phyloP scores from a whole-genome alignment of 2,113 vertebrate genomes.

The Gambusia holbrooki region DNA sequence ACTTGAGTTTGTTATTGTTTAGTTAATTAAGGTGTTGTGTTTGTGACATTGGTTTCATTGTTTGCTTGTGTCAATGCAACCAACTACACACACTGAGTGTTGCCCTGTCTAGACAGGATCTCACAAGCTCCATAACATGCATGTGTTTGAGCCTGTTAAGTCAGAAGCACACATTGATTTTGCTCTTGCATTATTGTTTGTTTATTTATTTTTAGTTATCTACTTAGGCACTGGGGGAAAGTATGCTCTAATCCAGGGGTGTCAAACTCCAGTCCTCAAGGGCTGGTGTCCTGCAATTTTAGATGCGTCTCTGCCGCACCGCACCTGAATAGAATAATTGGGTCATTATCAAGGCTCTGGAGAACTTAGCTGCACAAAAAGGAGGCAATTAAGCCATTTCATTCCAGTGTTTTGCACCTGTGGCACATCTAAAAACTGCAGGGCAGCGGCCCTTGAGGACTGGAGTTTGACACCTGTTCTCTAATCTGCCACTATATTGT shows the following conservation, averaged over 20 bases:
- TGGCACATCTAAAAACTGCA: no score
- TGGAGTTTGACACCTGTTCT: no score
- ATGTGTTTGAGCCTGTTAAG: constrained; percentile 61
- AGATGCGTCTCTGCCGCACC: no score
- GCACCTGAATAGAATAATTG: no score
- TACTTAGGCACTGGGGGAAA: background rate
- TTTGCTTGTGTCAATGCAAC: background rate
- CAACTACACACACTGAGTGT: constrained; percentile 13
- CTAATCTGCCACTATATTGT: background rate
- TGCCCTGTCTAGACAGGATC: constrained; percentile 28
- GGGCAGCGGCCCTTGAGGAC: no score
- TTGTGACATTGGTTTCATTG: background rate
- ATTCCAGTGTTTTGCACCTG: no score
- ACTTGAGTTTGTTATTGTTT: background rate
- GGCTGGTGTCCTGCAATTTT: no score
- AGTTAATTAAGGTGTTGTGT: background rate
- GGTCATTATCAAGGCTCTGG: no score
- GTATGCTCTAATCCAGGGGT: background rate
- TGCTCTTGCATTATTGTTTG: constrained; percentile 1
- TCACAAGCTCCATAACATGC: constrained; percentile 30
- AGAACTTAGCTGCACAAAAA: no score
- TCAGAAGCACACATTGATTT: constrained; percentile 17
- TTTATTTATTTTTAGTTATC: background rate
- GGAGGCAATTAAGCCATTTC: no score
- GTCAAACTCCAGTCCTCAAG: no score